These are phyloP conservation scores for Serinus canaria DNA, from an alignment of 2,113 vertebrate species.

Conservation along the genomic window DNA sequence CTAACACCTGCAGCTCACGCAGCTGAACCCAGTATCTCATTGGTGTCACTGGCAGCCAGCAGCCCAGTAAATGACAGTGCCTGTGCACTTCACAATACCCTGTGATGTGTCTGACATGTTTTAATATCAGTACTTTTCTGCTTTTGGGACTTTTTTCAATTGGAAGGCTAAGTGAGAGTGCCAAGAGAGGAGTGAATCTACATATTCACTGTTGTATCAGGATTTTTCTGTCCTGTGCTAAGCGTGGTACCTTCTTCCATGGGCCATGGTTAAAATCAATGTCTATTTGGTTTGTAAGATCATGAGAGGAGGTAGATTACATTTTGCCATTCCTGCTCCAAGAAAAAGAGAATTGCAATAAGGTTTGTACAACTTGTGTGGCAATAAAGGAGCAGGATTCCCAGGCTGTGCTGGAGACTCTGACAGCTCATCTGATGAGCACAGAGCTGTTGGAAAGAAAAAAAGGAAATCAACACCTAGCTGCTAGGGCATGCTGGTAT, in stretches of 20 bases:
- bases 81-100: not conserved
- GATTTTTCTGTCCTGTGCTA: not conserved
- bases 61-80: not conserved
- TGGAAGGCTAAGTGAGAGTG: not conserved
- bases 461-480: not conserved
- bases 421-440: not conserved
- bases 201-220: not conserved
- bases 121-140: not conserved
- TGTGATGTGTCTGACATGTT: not conserved
- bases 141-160: not conserved
- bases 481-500: not conserved
- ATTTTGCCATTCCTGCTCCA: not conserved
- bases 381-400: not conserved
- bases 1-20: not conserved
- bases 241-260: not conserved
- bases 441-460: not conserved
- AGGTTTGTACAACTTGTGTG: not conserved
- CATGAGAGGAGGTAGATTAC: not conserved
- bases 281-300: not conserved
- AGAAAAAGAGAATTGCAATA: not conserved
- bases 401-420: not conserved
- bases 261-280: not conserved
- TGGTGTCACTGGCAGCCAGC: not conserved
- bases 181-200: not conserved
- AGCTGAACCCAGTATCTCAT: not conserved